Conservation (phyloP, 37 sponge, comb jelly and placozoan species). For the Bolinopsis microptera region DNA sequence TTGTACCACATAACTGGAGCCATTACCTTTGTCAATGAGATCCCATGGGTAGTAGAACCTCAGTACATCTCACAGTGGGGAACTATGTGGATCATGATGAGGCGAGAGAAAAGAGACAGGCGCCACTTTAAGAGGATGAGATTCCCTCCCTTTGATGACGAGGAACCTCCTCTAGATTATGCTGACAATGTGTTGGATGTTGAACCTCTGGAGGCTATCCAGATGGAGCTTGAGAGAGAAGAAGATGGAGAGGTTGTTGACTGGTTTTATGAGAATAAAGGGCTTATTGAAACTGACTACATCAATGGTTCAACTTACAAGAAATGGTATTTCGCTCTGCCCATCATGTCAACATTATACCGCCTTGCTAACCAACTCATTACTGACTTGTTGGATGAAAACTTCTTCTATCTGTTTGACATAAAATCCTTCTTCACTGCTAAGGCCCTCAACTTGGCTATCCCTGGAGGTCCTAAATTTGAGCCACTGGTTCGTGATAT, state of each 20-base stretch:
- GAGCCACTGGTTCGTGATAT: constrained; percentile 94
- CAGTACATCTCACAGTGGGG: constrained; percentile 99
- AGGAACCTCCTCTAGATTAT: constrained; percentile 98
- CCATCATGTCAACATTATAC: constrained; percentile 94
- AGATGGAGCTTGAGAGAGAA: constrained; percentile 96
- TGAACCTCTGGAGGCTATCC: constrained; percentile 97
- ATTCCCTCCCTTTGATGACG: constrained; percentile 99
- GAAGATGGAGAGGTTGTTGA: constrained; percentile 88
- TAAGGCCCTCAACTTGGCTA: constrained; percentile 98
- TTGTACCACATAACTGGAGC: constrained; percentile 99
- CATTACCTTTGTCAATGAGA: constrained; percentile 98
- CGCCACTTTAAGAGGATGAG: constrained; percentile 99
- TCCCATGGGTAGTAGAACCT: constrained; percentile 98
- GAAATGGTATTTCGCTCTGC: constrained; percentile 85
- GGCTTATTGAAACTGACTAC: constrained; percentile 84
- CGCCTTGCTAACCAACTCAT: constrained; percentile 99
- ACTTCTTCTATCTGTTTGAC: constrained; percentile 98
- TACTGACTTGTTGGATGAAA: constrained; percentile 95
- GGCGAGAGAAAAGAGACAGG: constrained; percentile 96
- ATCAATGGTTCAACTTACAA: constrained; percentile 93
- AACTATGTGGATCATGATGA: constrained; percentile 99
- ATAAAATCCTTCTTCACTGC: constrained; percentile 98
- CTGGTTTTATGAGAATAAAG: constrained; percentile 97
- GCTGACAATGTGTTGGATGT: constrained; percentile 98
- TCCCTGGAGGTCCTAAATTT: constrained; percentile 99